These are phyloP conservation scores for Panorpa germanica DNA, from an alignment of 2,888 invertebrate species.

Conservation along the genomic window DNA sequence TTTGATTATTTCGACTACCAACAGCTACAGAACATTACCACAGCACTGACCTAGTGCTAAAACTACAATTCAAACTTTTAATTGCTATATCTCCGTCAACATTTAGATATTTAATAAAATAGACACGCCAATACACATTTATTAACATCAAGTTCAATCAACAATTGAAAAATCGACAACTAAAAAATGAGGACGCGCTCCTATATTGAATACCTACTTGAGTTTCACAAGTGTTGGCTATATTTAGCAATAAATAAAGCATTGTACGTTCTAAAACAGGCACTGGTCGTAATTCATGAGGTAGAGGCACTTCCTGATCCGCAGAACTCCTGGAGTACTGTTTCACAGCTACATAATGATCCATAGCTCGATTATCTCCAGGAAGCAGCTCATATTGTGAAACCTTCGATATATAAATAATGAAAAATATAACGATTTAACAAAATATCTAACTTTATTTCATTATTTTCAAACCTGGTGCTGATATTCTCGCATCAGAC, in stretches of 20 bases:
- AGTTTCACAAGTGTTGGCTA: conserved; percentile 46
- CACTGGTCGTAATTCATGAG: conserved; percentile 81
- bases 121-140: too few species aligned
- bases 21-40: too few species aligned
- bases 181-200: too few species aligned
- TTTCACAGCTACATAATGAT: conserved; percentile 65
- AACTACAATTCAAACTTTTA: too few species aligned
- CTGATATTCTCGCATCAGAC: conserved; percentile 59
- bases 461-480: conserved; percentile 35
- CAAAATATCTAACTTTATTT: conserved; percentile 6
- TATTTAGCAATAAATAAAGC: conserved; percentile 69
- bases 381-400: conserved; percentile 26
- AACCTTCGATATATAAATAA: conserved; percentile 4
- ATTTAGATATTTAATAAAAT: too few species aligned
- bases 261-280: conserved; percentile 68
- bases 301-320: conserved; percentile 89
- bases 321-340: conserved; percentile 96
- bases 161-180: too few species aligned
- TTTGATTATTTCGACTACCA: too few species aligned
- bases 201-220: conserved; percentile 23
- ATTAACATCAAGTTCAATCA: too few species aligned
- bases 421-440: conserved; percentile 2
- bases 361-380: conserved; percentile 30
- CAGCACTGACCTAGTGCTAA: too few species aligned
- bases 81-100: too few species aligned